phyloP scores from a whole-genome alignment of 2,888 invertebrate species.

The Luffia ferchaultella region DNA sequence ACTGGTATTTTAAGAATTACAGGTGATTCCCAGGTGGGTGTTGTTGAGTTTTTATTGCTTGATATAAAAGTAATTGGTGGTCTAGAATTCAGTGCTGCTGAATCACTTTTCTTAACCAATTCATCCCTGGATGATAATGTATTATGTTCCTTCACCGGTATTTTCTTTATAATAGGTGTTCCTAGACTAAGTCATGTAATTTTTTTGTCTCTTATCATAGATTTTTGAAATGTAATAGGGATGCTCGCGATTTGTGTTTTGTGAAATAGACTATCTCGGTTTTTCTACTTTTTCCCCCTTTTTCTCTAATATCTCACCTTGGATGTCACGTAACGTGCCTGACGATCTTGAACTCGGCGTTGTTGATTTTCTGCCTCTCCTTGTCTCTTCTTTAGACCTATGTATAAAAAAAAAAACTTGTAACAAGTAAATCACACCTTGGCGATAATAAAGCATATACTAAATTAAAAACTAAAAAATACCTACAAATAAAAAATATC shows the following conservation, averaged over 20 bases:
- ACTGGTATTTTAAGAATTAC: too few relatives aligned
- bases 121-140: not conserved
- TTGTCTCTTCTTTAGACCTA: conserved; percentile 23
- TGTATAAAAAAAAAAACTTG: not conserved
- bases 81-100: too few relatives aligned
- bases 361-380: conserved; percentile 27
- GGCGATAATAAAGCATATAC: not conserved
- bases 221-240: too few relatives aligned
- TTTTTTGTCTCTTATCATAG: not conserved
- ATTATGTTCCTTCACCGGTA: not conserved
- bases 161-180: not conserved
- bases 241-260: too few relatives aligned
- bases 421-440: not conserved
- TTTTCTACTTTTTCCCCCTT: too few relatives aligned
- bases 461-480: not conserved
- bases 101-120: too few relatives aligned
- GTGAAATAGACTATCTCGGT: too few relatives aligned
- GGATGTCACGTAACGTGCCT: not conserved
- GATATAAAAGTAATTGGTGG: too few relatives aligned
- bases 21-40: too few relatives aligned
- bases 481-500: too few relatives aligned
- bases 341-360: not conserved
- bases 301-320: not conserved
- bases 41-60: too few relatives aligned
- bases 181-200: not conserved